Base-by-base conservation (phyloP, 2,888 invertebrate genomes). In the Drosophila formosana region DNA sequence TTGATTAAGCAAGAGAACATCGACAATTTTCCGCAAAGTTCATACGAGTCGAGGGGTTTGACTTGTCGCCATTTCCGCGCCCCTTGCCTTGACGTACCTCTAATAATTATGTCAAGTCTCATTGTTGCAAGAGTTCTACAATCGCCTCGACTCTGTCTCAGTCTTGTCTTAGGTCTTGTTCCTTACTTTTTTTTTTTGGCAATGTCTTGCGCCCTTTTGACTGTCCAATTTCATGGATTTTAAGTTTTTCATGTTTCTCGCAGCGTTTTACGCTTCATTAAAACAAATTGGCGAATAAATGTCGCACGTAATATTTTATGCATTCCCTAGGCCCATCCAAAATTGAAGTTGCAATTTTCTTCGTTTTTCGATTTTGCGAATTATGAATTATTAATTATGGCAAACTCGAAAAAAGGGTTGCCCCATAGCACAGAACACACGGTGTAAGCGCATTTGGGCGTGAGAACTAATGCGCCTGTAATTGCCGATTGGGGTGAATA, bases 311-410 rank as follows among this genome's bases (percentile, higher is more conserved):
- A 72, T 70, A 84, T 80, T 79, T 84, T 82, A 78, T 71, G 71
- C 47, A 76, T 80, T 81, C 76, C 56, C 60, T 67, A 69, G 70
- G 67, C 55, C 57, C 70, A 53, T 64, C 61, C 43, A 26, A 55
- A 62, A 26, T 47, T 50, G 30, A 58, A 67, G 13, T 63, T 75
- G 66, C 68, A 45, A 62, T 61, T 64, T 52, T 51, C 18, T 23
- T 11, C 34, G n/a, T 51, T 39, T 62, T 52, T 23, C 2, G 23
- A 9, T 50, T 72, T 75, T 41, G 79, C 80, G 71, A 85, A 85
- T 87, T 85, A 85, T 85, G 88, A 87, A 85, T 85, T 86, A 87
- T 86, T 79, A 86, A 87, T 85, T 78, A 76, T 82, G 66, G 60
- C 61, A 72, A 56, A 28, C 26, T 43, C 8, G 25, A 30, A 45